Evolutionary conservation across 2,113 vertebrate species (phyloP).

Genomic region (Nothoprocta perdicaria): DNA sequence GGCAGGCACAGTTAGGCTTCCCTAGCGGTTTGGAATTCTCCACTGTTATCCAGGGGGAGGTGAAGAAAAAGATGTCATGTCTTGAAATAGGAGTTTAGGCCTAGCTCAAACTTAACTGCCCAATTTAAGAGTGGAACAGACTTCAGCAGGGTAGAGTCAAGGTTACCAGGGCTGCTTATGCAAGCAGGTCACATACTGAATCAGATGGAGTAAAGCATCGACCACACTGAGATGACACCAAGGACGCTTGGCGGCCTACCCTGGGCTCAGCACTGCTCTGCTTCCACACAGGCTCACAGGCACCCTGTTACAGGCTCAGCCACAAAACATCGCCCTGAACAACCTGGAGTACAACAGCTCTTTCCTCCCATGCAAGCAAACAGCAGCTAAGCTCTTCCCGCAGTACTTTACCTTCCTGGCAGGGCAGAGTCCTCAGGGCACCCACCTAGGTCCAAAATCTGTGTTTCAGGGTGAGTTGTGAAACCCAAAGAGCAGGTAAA

Average conservation of each 20-base stretch:
- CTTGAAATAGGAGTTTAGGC: neutral
- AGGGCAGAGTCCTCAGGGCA: neutral
- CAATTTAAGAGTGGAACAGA: too few relatives aligned
- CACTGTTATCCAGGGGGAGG: neutral
- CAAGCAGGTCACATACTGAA: too few relatives aligned
- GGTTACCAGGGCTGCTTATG: too few relatives aligned
- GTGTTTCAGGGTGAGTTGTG: neutral
- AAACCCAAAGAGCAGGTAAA: neutral
- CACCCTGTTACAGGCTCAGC: slow-evolving; percentile 11
- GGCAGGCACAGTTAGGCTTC: neutral
- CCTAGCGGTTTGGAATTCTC: neutral
- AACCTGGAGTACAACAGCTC: neutral
- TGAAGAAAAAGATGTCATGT: neutral
- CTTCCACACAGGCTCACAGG: neutral
- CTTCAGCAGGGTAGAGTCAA: neutral
- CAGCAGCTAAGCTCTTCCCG: neutral
- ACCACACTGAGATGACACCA: neutral
- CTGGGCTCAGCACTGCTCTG: too few relatives aligned
- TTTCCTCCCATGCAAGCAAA: neutral
- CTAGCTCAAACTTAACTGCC: neutral
- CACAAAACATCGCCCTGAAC: slow-evolving; percentile 22
- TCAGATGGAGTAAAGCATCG: neutral
- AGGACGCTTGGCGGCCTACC: neutral
- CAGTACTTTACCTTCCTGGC: neutral
- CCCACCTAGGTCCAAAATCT: neutral